Conservation (phyloP, 2,113 vertebrate genomes). For the Aythya baeri region DNA sequence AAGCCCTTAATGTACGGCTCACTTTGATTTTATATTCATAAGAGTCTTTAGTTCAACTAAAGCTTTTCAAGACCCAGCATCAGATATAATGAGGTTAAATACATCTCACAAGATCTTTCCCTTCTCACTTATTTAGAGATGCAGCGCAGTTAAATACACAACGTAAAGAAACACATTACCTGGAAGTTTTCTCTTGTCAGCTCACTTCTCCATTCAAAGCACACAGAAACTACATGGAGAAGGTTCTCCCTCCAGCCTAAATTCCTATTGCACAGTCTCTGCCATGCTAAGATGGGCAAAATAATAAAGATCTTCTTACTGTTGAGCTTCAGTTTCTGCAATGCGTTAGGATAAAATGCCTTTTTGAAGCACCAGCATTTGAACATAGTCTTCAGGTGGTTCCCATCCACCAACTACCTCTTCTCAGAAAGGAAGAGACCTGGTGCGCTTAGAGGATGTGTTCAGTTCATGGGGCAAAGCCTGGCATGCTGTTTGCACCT, state of each 20-base stretch:
- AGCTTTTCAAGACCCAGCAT: conserved; percentile 61
- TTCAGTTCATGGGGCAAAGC: background rate
- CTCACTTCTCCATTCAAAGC: background rate
- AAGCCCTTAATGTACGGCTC: conserved; percentile 56
- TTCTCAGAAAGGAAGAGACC: background rate
- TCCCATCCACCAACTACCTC: background rate
- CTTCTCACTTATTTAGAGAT: conserved; percentile 5
- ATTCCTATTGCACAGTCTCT: background rate
- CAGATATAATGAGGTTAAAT: conserved; percentile 62
- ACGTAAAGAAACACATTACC: background rate
- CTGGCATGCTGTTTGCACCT: background rate
- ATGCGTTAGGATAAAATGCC: background rate
- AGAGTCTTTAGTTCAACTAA: conserved; percentile 72
- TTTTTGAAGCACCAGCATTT: background rate
- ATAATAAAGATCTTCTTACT: background rate
- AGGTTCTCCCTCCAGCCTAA: background rate
- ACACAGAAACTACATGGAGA: background rate
- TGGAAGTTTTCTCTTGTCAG: conserved; percentile 27
- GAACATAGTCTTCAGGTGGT: background rate
- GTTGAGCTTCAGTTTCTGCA: background rate
- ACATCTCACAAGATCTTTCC: conserved; percentile 47
- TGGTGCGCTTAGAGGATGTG: background rate
- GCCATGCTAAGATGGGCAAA: background rate
- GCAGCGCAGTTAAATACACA: background rate
- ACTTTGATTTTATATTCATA: conserved; percentile 71